These are phyloP conservation scores for Amiota minor DNA, from an alignment of 2,888 invertebrate genomes.

Conservation along the genomic window DNA sequence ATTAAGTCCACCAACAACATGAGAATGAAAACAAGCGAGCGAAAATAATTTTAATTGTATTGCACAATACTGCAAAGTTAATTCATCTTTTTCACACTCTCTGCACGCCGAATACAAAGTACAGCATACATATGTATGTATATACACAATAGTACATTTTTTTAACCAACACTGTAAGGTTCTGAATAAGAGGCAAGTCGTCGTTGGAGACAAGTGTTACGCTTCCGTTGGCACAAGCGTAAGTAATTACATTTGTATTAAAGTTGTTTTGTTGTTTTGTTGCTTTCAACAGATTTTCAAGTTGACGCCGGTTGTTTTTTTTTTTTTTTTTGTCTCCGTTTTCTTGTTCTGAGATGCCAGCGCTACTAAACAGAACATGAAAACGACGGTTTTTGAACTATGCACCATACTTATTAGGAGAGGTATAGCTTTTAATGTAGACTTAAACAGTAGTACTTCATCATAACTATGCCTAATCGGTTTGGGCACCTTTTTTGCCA, in stretches of 20 bases:
- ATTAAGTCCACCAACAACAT: slow-evolving; percentile 53
- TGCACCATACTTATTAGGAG: no score
- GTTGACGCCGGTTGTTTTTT: slow-evolving; percentile 34
- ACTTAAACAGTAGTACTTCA: no score
- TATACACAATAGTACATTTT: slow-evolving; percentile 28
- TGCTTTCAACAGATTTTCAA: slow-evolving; percentile 25
- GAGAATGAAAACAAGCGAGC: slow-evolving; percentile 31
- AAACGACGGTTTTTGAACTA: no score
- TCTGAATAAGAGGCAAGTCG: neutral
- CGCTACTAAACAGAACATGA: no score
- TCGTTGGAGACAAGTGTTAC: slow-evolving; percentile 1
- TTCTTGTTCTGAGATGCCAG: no score
- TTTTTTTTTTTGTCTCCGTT: slow-evolving; percentile 38
- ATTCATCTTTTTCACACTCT: slow-evolving; percentile 65
- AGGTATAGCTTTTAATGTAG: no score
- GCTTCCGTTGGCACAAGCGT: slow-evolving; percentile 55
- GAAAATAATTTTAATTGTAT: slow-evolving; percentile 67
- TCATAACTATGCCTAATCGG: no score
- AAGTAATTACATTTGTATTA: slow-evolving; percentile 66
- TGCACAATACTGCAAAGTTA: slow-evolving; percentile 69
- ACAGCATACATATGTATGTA: slow-evolving; percentile 59
- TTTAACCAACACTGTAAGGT: slow-evolving; percentile 27
- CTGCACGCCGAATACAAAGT: neutral
- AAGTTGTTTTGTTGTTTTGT: slow-evolving; percentile 21
- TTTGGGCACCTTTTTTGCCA: no score